These are phyloP conservation scores for Gorsachius goisagi DNA, from an alignment of 2,113 vertebrate genomes.

Conservation along the genomic window DNA sequence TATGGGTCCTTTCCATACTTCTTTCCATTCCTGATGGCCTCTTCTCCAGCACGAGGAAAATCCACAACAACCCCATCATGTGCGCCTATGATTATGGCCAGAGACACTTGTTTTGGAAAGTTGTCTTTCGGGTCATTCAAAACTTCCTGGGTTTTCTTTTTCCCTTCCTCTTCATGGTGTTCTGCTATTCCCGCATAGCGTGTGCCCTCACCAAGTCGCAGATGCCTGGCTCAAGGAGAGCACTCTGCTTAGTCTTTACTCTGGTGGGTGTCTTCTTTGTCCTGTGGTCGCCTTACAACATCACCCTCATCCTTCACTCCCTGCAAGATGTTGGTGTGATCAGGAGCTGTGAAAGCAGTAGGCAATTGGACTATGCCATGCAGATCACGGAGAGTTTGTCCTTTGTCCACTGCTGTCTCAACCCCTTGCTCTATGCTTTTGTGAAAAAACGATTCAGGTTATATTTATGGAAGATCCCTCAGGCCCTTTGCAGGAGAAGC, in stretches of 20 bases:
- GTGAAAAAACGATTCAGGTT: conserved; percentile 64
- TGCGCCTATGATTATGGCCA: conserved; percentile 69
- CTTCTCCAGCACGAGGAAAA: conserved; percentile 58
- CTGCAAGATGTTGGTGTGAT: conserved; percentile 70
- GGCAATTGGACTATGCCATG: conserved; percentile 71
- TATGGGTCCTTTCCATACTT: conserved; percentile 68
- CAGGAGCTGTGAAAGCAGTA: conserved; percentile 62
- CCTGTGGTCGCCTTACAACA: conserved; percentile 80
- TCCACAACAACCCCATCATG: not conserved
- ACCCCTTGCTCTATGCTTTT: conserved; percentile 73
- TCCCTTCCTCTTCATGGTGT: conserved; percentile 69
- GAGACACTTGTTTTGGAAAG: conserved; percentile 65
- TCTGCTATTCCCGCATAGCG: conserved; percentile 63
- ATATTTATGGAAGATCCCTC: conserved; percentile 42
- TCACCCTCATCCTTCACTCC: conserved; percentile 72
- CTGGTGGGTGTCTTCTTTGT: conserved; percentile 74
- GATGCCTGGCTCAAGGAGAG: conserved; percentile 34
- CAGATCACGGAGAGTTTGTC: conserved; percentile 77
- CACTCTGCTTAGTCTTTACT: conserved; percentile 29
- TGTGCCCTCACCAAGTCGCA: conserved; percentile 28
- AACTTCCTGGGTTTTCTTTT: conserved; percentile 73
- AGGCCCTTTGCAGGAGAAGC: not conserved
- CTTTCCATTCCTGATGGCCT: conserved; percentile 69
- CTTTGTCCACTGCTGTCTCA: conserved; percentile 77
- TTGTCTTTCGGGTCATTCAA: conserved; percentile 67